Conservation (phyloP, 1,140 invertebrate genomes). For the Aphidius ervi region DNA sequence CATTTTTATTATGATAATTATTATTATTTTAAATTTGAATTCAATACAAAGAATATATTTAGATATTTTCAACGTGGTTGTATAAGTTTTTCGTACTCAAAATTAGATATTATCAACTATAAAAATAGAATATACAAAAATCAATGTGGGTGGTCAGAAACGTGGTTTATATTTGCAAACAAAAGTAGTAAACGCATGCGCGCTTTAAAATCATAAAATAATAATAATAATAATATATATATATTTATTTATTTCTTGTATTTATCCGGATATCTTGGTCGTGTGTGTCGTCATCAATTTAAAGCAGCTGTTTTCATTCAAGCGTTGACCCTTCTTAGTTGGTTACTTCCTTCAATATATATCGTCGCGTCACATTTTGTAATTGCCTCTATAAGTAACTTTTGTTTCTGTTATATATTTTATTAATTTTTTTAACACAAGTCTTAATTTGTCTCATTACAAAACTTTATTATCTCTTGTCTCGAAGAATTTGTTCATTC, state of each 20-base stretch:
- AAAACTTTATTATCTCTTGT: too few relatives aligned
- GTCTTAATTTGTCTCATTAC: too few relatives aligned
- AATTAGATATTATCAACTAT: too few relatives aligned
- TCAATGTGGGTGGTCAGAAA: too few relatives aligned
- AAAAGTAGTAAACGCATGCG: slow-evolving; percentile 8
- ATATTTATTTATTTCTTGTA: neutral
- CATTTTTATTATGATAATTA: too few relatives aligned
- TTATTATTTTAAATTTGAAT: too few relatives aligned
- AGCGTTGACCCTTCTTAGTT: slow-evolving; percentile 41
- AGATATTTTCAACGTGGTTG: too few relatives aligned
- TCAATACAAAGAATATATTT: too few relatives aligned
- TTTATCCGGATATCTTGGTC: slow-evolving; percentile 3
- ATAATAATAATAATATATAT: slow-evolving; percentile 16
- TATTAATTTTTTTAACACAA: neutral
- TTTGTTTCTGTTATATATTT: neutral
- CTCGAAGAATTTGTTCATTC: too few relatives aligned
- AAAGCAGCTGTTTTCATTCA: slow-evolving; percentile 49
- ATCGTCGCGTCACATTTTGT: slow-evolving; percentile 28
- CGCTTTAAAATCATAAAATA: slow-evolving; percentile 19
- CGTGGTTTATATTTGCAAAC: too few relatives aligned
- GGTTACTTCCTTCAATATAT: slow-evolving; percentile 38
- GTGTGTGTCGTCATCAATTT: slow-evolving; percentile 35
- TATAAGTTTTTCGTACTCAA: too few relatives aligned
- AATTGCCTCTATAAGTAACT: slow-evolving; percentile 17
- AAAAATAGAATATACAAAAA: too few relatives aligned